Conservation (phyloP, 2,797 vertebrate genomes). For the Pseudomugil gertrudae region DNA sequence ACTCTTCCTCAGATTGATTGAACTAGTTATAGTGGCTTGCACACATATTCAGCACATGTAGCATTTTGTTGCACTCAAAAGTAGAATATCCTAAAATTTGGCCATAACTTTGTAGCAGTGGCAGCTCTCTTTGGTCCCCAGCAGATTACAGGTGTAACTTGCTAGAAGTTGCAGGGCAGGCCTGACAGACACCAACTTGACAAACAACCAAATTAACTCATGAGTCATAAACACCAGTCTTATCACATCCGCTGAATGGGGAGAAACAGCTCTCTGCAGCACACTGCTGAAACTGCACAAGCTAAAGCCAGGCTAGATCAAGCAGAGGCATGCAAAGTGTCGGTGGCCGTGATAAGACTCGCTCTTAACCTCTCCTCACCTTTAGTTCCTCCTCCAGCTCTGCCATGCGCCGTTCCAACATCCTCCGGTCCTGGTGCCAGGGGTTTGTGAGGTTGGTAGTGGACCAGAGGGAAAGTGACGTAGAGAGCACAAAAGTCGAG, state of each 20-base stretch:
- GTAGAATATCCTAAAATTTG: no score
- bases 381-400: constrained; percentile 88
- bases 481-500: constrained; percentile 33
- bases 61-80: no score
- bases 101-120: no score
- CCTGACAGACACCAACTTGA: constrained; percentile 2
- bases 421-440: constrained; percentile 80
- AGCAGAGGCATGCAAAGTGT: constrained; percentile 66
- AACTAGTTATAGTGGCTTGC: no score
- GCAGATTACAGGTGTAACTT: no score
- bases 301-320: constrained; percentile 64
- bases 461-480: constrained; percentile 21
- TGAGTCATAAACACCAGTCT: constrained; percentile 2
- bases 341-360: constrained; percentile 29
- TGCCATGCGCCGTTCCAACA: constrained; percentile 84
- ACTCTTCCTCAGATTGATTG: no score
- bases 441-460: constrained; percentile 25
- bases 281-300: constrained; percentile 43
- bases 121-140: no score
- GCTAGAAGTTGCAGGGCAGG: not conserved
- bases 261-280: constrained; percentile 16
- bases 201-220: constrained; percentile 15
- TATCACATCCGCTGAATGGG: constrained; percentile 4
- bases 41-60: no score
- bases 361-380: constrained; percentile 68